A percentile compares a stretch with the other conserved stretches of the same genome.
phyloP scores from a whole-genome alignment of 2,113 vertebrate species.

The Macroglossus sobrinus region DNA sequence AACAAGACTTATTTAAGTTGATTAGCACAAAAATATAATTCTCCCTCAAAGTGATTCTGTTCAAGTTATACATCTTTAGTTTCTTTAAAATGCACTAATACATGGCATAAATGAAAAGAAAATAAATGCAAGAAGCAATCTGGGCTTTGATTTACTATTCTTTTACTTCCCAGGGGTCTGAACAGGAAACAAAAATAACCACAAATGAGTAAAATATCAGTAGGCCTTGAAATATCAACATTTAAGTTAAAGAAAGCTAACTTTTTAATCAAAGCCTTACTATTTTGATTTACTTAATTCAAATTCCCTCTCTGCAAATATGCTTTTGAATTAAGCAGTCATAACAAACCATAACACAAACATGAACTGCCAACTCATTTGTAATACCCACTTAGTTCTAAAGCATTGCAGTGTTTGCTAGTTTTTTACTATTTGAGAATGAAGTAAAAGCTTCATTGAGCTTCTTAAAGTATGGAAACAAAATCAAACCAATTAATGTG shows the following conservation, averaged over 20 bases:
- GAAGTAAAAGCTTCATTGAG: constrained; percentile 27
- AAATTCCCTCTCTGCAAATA: constrained; percentile 77
- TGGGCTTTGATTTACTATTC: constrained; percentile 80
- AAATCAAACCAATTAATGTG: constrained; percentile 56
- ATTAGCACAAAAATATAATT: constrained; percentile 52
- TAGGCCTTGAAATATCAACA: constrained; percentile 82
- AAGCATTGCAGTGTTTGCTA: background rate
- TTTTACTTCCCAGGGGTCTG: constrained; percentile 81
- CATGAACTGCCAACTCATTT: constrained; percentile 75
- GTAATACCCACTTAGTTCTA: constrained; percentile 67
- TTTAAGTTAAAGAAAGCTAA: constrained; percentile 78
- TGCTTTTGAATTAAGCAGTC: constrained; percentile 75
- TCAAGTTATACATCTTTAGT: constrained; percentile 63
- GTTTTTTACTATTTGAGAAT: constrained; percentile 51
- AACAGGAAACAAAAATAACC: constrained; percentile 81
- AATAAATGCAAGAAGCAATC: constrained; percentile 79
- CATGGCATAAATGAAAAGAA: constrained; percentile 80
- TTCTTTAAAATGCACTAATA: constrained; percentile 79
- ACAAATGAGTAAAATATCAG: constrained; percentile 83
- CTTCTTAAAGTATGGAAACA: constrained; percentile 33
- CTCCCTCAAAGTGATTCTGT: constrained; percentile 57
- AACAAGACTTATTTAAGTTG: constrained; percentile 31
- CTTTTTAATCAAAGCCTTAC: constrained; percentile 81
- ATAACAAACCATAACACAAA: constrained; percentile 77
- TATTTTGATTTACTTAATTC: constrained; percentile 81